Conservation (phyloP, 1,140 invertebrate genomes). For the Drosophila obscura region DNA sequence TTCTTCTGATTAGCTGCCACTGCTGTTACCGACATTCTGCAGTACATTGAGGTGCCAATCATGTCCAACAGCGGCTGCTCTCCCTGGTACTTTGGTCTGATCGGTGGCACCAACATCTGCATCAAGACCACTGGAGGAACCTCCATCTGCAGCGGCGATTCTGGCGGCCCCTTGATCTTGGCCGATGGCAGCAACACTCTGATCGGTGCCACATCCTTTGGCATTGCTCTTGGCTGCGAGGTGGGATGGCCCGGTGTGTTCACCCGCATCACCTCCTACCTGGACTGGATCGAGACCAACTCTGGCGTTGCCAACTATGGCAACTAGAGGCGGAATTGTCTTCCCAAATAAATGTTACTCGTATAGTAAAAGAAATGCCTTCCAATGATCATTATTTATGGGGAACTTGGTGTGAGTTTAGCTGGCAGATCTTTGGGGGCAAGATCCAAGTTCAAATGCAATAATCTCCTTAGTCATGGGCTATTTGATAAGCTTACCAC, state of each 20-base stretch:
- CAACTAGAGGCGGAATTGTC: constrained; percentile 28
- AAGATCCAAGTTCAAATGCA: background rate
- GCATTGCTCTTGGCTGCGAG: constrained; percentile 85
- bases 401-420: too few relatives aligned
- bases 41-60: constrained; percentile 49
- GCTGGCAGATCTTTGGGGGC: too few relatives aligned
- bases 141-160: constrained; percentile 84
- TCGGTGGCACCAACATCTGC: constrained; percentile 52
- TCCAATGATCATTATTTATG: too few relatives aligned
- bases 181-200: constrained; percentile 74
- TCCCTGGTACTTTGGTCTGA: constrained; percentile 44
- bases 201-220: constrained; percentile 86
- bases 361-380: background rate
- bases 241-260: constrained; percentile 85
- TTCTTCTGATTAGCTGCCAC: constrained; percentile 25
- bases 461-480: constrained; percentile 10
- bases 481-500: constrained; percentile 16
- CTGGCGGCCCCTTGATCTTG: constrained; percentile 85
- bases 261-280: constrained; percentile 85
- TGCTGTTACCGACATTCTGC: constrained; percentile 49
- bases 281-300: constrained; percentile 84
- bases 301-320: constrained; percentile 58
- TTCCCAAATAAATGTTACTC: background rate
- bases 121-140: constrained; percentile 71
- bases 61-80: constrained; percentile 63